A percentile compares a stretch with the other conserved stretches of the same genome.
Conservation (phyloP, 1,140 invertebrate genomes). For the Ceratina calcarata region DNA sequence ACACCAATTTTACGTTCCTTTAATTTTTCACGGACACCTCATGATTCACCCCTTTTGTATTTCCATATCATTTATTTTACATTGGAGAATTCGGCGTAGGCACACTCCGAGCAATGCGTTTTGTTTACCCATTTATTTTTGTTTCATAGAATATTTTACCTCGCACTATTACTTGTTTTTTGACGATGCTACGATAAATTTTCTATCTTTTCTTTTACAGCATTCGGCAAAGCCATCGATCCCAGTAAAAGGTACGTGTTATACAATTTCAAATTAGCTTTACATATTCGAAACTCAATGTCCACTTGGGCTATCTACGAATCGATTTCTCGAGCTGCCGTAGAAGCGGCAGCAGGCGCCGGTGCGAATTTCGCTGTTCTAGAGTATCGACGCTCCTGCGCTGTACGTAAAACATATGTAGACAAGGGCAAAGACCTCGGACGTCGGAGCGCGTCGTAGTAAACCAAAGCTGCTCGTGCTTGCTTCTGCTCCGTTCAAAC, state of each 20-base stretch:
- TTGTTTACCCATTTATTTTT: background rate
- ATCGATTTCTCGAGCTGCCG: constrained; percentile 27
- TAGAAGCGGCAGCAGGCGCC: too few relatives aligned
- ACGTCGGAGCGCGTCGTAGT: constrained; percentile 62
- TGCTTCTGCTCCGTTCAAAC: background rate
- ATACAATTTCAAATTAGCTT: too few relatives aligned
- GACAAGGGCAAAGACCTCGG: constrained; percentile 78
- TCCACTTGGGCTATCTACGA: background rate
- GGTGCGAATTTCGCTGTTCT: constrained; percentile 9
- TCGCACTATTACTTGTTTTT: background rate
- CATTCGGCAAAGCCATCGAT: constrained; percentile 77
- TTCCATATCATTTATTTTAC: too few relatives aligned
- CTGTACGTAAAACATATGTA: constrained; percentile 64
- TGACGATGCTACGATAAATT: background rate
- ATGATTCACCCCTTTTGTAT: background rate
- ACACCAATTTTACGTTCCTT: background rate
- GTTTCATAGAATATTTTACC: background rate
- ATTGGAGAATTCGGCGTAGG: too few relatives aligned
- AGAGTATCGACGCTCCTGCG: constrained; percentile 76
- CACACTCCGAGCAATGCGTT: too few relatives aligned
- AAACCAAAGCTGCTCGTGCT: constrained; percentile 30
- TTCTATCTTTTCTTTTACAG: constrained; percentile 70
- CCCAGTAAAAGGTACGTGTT: constrained; percentile 77
- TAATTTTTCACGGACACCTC: background rate
- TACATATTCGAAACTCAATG: too few relatives aligned